phyloP scores from a whole-genome alignment of 2,113 vertebrate genomes.

The Chitala chitala region DNA sequence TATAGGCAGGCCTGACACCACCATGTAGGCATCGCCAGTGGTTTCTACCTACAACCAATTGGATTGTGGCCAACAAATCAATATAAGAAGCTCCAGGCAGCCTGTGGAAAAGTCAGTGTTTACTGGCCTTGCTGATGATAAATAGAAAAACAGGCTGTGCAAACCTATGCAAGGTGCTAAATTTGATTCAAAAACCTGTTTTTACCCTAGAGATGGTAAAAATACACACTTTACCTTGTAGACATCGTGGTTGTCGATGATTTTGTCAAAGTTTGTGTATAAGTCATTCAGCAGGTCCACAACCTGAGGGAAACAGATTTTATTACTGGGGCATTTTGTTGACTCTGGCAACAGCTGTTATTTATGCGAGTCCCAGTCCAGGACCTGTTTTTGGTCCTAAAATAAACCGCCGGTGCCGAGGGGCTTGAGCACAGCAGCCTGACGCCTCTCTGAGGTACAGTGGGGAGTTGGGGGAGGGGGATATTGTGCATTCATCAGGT shows the following conservation, averaged over 20 bases:
- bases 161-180: too few species aligned
- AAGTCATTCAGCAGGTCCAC: slow-evolving; percentile 75
- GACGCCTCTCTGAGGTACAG: background rate
- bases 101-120: too few species aligned
- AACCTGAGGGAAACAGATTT: slow-evolving; percentile 48
- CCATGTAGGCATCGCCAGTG: slow-evolving; percentile 79
- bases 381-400: background rate
- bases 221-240: slow-evolving; percentile 60
- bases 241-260: slow-evolving; percentile 76
- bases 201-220: background rate
- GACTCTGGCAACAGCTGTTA: too few species aligned
- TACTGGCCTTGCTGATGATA: background rate
- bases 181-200: background rate
- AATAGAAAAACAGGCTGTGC: background rate
- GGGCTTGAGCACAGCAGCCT: background rate
- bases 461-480: too few species aligned
- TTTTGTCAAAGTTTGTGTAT: slow-evolving; percentile 75
- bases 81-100: background rate
- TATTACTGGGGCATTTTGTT: background rate
- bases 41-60: slow-evolving; percentile 69
- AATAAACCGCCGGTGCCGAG: background rate
- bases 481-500: too few species aligned
- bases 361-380: background rate
- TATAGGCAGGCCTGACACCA: slow-evolving; percentile 72
- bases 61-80: background rate